These are phyloP conservation scores for Hippocampus abdominalis DNA, from an alignment of 2,113 vertebrate species.

Conservation along the genomic window DNA sequence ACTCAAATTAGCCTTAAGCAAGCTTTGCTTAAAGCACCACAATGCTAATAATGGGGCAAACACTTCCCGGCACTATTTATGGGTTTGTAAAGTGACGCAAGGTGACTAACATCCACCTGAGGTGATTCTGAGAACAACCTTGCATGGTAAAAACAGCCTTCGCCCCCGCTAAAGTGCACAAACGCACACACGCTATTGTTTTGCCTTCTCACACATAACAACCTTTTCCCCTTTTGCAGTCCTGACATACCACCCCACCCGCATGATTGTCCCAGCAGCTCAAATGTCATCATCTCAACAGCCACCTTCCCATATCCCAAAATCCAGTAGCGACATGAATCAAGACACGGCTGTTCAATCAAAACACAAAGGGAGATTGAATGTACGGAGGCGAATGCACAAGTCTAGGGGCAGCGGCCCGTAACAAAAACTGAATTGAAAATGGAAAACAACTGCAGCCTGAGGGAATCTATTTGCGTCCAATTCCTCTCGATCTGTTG, in stretches of 20 bases:
- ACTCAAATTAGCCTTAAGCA: constrained; percentile 10
- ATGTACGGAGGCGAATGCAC: neutral
- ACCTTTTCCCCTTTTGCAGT: neutral
- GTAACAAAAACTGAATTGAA: neutral
- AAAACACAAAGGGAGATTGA: neutral
- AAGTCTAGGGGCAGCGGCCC: neutral
- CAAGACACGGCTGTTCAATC: neutral
- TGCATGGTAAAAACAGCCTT: constrained; percentile 28
- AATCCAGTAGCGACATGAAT: neutral
- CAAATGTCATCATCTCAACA: constrained; percentile 39
- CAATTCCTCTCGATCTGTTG: neutral
- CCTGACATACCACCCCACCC: constrained; percentile 15
- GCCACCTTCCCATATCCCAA: constrained; percentile 5
- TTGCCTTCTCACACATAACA: constrained; percentile 27
- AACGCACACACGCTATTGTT: constrained; percentile 24
- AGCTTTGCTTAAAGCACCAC: neutral
- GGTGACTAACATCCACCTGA: constrained; percentile 27
- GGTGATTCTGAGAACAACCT: constrained; percentile 24
- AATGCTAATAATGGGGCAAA: neutral
- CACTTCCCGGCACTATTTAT: neutral
- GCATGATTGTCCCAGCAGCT: constrained; percentile 27
- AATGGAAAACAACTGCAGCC: neutral
- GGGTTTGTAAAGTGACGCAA: constrained; percentile 14
- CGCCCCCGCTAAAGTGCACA: constrained; percentile 21
- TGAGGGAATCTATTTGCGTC: neutral